Evolutionary conservation across 2,888 invertebrate species (phyloP).

Genomic region (Chloromyia formosa): DNA sequence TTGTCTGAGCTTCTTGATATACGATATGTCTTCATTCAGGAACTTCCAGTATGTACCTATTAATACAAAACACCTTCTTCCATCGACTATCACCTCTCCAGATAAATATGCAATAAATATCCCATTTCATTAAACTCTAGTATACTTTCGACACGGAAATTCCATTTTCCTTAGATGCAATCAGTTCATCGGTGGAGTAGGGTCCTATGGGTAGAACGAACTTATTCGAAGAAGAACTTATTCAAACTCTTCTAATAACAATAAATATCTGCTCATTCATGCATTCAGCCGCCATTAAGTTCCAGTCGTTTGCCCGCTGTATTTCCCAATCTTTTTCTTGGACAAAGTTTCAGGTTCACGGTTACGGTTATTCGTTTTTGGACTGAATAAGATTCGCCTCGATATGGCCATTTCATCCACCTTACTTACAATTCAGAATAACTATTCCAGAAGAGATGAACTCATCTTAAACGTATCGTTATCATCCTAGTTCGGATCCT

Average conservation of each 20-base stretch:
- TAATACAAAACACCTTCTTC: too few relatives aligned
- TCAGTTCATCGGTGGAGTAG: neutral
- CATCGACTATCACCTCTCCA: too few relatives aligned
- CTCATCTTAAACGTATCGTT: slow-evolving; percentile 12
- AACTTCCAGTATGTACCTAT: too few relatives aligned
- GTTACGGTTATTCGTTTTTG: neutral
- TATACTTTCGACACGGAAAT: neutral
- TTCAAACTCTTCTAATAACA: neutral
- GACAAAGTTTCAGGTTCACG: too few relatives aligned
- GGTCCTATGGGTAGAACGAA: neutral
- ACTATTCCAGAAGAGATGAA: neutral
- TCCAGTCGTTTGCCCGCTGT: neutral
- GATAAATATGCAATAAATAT: neutral
- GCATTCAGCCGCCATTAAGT: neutral
- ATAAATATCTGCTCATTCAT: slow-evolving; percentile 4
- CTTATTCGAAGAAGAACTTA: neutral
- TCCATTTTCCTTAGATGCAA: neutral
- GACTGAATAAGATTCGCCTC: neutral
- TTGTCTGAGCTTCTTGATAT: too few relatives aligned
- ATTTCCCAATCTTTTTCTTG: neutral
- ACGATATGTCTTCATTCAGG: too few relatives aligned
- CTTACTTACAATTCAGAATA: neutral
- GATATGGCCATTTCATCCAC: neutral
- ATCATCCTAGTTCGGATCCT: neutral
- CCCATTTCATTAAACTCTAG: neutral